Evolutionary conservation across 1,140 invertebrate genomes (phyloP).

Genomic region (Odontomachus brunneus): DNA sequence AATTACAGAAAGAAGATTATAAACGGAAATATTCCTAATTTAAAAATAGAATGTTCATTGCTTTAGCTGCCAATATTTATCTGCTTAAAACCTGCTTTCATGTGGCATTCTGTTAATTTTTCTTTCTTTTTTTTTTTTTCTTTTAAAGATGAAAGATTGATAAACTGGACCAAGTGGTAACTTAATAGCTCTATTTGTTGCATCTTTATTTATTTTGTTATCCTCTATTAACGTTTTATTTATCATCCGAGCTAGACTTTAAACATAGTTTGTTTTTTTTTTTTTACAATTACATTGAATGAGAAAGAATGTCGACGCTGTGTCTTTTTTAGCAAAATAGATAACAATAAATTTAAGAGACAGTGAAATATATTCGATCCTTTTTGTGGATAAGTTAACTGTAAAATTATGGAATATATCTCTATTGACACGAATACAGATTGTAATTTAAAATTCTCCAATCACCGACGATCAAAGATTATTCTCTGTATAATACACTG

Average conservation of each 20-base stretch:
- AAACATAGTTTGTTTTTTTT: constrained; percentile 8
- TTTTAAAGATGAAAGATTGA: constrained; percentile 34
- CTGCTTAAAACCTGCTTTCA: constrained; percentile 36
- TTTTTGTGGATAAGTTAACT: constrained; percentile 52
- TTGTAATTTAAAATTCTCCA: constrained; percentile 37
- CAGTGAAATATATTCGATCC: constrained; percentile 17
- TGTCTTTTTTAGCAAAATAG: constrained; percentile 36
- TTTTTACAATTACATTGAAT: constrained; percentile 60
- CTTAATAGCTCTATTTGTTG: constrained; percentile 51
- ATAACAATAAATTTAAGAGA: constrained; percentile 19
- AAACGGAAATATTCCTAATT: neutral
- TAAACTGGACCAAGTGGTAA: constrained; percentile 49
- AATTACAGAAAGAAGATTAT: neutral
- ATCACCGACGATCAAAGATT: constrained; percentile 67
- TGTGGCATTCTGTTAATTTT: constrained; percentile 3
- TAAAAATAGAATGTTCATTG: constrained; percentile 6
- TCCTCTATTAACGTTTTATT: constrained; percentile 36
- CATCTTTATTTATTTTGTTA: constrained; percentile 47
- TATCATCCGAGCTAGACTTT: constrained; percentile 38
- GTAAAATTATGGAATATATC: constrained; percentile 46
- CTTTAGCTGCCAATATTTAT: constrained; percentile 16
- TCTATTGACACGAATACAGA: constrained; percentile 51
- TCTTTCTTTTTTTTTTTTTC: neutral
- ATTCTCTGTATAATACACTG: constrained; percentile 79
- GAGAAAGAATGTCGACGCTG: constrained; percentile 6